Percentiles rank a stretch among this genome's conserved stretches.
Conservation (phyloP, 1,140 invertebrate genomes). For the Thaumatotibia leucotreta region DNA sequence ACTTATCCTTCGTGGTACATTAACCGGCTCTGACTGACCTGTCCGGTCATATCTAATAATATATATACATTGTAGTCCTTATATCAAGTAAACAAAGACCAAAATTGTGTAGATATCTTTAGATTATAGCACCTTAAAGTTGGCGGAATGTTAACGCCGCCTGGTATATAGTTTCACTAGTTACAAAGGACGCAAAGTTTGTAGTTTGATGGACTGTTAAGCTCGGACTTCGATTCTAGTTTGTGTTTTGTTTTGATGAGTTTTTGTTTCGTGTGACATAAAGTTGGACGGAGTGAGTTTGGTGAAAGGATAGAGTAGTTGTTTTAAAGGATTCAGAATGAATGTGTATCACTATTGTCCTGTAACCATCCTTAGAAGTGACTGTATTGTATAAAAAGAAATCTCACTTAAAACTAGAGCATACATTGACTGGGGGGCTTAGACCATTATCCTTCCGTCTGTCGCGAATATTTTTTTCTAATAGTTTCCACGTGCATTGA, state of each 20-base stretch:
- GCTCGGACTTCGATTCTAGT: conserved; percentile 7
- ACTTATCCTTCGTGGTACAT: conserved; percentile 10
- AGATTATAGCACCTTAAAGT: background rate
- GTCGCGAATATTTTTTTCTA: no score
- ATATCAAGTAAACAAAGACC: background rate
- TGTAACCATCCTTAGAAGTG: no score
- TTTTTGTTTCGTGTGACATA: background rate
- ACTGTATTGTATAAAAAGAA: no score
- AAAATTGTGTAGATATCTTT: background rate
- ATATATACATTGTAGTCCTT: background rate
- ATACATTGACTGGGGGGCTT: no score
- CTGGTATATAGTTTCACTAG: background rate
- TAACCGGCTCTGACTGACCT: conserved; percentile 8
- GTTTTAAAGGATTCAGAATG: no score
- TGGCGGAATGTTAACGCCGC: conserved; percentile 5
- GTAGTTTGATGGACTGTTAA: conserved; percentile 9
- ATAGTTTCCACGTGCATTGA: no score
- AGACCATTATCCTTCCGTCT: no score
- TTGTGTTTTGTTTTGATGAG: conserved; percentile 7
- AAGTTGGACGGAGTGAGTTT: background rate
- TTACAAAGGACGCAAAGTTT: conserved; percentile 7
- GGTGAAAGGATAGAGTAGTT: no score
- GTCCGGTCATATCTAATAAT: background rate
- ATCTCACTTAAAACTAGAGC: no score
- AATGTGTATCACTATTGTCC: no score